These are phyloP conservation scores for Drosophila nigritarsus DNA, from an alignment of 2,888 invertebrate species.

Conservation along the genomic window DNA sequence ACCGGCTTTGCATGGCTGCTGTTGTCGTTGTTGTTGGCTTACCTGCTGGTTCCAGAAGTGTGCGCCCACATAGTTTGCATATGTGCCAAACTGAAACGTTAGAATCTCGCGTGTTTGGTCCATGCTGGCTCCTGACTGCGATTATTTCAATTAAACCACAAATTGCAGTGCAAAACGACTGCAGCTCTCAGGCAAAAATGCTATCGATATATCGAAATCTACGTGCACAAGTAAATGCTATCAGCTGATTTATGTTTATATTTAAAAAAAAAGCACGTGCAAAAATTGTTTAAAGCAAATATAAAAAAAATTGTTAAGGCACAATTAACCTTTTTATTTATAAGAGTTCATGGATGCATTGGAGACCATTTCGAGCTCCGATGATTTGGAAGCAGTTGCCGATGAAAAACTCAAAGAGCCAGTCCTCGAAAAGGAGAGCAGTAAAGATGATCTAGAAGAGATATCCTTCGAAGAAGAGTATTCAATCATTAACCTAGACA, in stretches of 20 bases:
- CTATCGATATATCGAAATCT: constrained; percentile 26
- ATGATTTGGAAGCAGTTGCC: constrained; percentile 50
- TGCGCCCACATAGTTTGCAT: constrained; percentile 95
- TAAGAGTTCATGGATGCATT: constrained; percentile 62
- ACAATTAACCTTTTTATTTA: not conserved
- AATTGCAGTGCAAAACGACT: not conserved
- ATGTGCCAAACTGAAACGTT: constrained; percentile 95
- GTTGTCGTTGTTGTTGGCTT: constrained; percentile 39
- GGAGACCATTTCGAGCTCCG: constrained; percentile 63
- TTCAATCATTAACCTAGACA: constrained; percentile 56
- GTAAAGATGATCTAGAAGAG: no score
- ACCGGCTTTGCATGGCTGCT: constrained; percentile 1
- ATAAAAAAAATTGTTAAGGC: not conserved
- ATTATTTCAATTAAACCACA: constrained; percentile 11
- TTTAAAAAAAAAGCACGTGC: not conserved
- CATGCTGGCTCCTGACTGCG: constrained; percentile 36
- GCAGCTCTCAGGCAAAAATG: not conserved
- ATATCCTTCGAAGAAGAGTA: not conserved
- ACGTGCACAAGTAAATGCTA: constrained; percentile 8
- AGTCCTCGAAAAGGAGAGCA: not conserved
- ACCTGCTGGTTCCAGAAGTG: constrained; percentile 98
- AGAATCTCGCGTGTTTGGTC: constrained; percentile 88
- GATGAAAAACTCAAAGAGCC: not conserved
- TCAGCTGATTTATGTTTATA: constrained; percentile 18
- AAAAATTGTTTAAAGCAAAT: not conserved